Conservation (phyloP, 1,140 invertebrate species). For the Xylocopa sonorina region DNA sequence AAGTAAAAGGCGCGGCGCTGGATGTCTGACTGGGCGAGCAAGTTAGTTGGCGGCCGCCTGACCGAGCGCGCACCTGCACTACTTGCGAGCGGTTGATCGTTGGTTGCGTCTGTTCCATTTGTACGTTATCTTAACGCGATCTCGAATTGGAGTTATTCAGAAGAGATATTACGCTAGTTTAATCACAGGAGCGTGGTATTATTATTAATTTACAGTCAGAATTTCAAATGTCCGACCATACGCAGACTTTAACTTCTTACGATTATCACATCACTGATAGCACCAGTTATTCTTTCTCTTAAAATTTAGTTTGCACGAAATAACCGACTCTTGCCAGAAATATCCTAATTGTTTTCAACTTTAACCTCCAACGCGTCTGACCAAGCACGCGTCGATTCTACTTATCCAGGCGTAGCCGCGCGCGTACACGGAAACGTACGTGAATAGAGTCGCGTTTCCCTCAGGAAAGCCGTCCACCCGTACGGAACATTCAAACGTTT, state of each 20-base stretch:
- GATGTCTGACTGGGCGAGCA: not conserved
- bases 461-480: not conserved
- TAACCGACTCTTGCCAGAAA: not conserved
- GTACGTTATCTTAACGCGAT: not conserved
- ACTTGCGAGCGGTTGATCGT: not conserved
- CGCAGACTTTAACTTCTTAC: too few species aligned
- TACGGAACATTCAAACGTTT: slow-evolving; percentile 24
- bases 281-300: too few species aligned
- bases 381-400: not conserved
- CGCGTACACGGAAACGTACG: not conserved
- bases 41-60: not conserved
- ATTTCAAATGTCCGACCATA: too few species aligned
- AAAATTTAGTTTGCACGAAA: too few species aligned
- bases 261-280: too few species aligned
- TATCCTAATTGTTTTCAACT: not conserved
- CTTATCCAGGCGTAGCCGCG: not conserved
- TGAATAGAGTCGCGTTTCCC: not conserved
- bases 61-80: not conserved
- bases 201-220: too few species aligned
- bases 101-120: not conserved
- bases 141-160: too few species aligned
- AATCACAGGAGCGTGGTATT: too few species aligned
- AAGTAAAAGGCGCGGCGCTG: not conserved
- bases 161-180: too few species aligned
- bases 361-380: not conserved